Evolutionary conservation across 2,797 vertebrate genomes (phyloP), one percentile per base, ranked within the genome.

Genomic region (Oreortyx pictus): DNA sequence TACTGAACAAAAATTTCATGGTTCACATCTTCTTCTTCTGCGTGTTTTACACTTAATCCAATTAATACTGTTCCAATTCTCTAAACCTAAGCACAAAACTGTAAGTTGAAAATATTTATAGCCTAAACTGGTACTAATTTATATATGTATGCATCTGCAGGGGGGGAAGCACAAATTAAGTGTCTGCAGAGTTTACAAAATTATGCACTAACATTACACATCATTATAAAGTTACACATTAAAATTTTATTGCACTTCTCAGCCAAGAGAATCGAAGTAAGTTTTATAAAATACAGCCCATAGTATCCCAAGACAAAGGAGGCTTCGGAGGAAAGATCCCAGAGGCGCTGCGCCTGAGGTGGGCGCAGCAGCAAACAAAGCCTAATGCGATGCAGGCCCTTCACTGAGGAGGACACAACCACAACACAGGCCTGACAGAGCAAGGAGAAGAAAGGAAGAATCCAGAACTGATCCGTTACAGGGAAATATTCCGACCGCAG

Each of bases 311-410:
- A 86, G 60, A 88, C 60, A 85, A 85, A 89, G 65, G 72, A 79
- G 17, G 18, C 2, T 81, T 43, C 86, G 79, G 39, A 91, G 31
- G 50, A 92, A 77, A 50, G 59, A 75, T 47, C 66, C 47, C 70
- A 87, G 72, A 68, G 33, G 65, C 1, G 0, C 37, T 65, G 29
- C 29, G 74, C 46, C 68, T 80, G 59, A 74, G 68, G 56, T 17
- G 3, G 9, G 72, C 91, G 77, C 29, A 90, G n/a, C 8, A 37
- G 65, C 50, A 90, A 94, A 91, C 54, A 92, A 90, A 81, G 6
- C 59, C 31, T 56, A 95, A 90, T 72, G 78, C 35, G 3, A 82
- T 19, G 59, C 64, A 91, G 74, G 33, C 68, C 61, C 59, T 66
- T 66, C 43, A 59, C 29, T 0, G 16, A 73, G 41, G 62, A 78